Evolutionary conservation across 2,888 invertebrate species (phyloP).

Genomic region (Caenorhabditis macrosperma): DNA sequence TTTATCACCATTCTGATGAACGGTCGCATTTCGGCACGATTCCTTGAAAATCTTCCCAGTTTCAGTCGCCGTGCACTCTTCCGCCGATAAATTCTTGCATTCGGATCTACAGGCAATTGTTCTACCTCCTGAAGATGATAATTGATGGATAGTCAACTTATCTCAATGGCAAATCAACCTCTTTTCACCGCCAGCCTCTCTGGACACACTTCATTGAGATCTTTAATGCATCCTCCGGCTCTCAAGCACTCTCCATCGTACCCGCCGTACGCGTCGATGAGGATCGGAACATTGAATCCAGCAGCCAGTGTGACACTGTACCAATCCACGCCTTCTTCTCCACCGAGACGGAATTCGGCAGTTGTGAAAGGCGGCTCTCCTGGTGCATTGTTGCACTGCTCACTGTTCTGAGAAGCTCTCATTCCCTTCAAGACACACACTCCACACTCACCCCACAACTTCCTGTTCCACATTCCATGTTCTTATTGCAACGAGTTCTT

Average conservation of each 20-base stretch:
- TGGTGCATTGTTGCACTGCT: constrained; percentile 78
- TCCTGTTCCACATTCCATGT: constrained; percentile 29
- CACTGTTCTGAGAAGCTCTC: constrained; percentile 7
- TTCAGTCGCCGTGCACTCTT: constrained; percentile 81
- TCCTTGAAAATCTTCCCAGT: constrained; percentile 82
- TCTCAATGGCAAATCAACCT: neutral
- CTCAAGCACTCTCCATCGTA: constrained; percentile 16
- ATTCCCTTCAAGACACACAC: no score
- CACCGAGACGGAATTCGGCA: constrained; percentile 81
- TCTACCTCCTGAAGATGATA: constrained; percentile 60
- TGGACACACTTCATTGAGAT: constrained; percentile 20
- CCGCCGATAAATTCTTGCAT: constrained; percentile 81
- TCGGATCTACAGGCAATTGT: constrained; percentile 82
- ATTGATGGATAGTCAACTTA: neutral
- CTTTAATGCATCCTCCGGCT: constrained; percentile 41
- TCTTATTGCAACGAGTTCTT: constrained; percentile 27
- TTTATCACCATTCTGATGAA: constrained; percentile 83
- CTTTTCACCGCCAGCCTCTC: constrained; percentile 1
- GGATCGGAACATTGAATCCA: constrained; percentile 81
- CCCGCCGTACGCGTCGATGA: constrained; percentile 51
- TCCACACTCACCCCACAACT: constrained; percentile 62
- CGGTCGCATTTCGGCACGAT: constrained; percentile 83
- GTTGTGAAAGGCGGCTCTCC: constrained; percentile 81
- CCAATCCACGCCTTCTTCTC: constrained; percentile 80
- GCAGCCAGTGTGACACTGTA: constrained; percentile 83